These are phyloP conservation scores for Chlorops oryzae DNA, from an alignment of 1,140 invertebrate genomes.

Conservation along the genomic window DNA sequence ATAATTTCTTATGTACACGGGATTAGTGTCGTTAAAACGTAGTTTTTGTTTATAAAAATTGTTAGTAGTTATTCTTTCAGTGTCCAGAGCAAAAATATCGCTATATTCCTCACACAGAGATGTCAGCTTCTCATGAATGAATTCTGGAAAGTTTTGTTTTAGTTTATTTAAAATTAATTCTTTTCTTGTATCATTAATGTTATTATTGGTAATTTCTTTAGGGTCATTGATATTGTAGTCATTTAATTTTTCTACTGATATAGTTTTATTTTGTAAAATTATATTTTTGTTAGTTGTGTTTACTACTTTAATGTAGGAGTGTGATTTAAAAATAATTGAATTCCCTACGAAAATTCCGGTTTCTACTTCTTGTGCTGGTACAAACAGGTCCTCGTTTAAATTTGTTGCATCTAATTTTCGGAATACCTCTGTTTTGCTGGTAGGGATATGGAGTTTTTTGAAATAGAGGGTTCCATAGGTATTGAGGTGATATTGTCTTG, in stretches of 20 bases:
- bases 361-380: slow-evolving; percentile 6
- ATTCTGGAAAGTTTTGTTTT: not conserved
- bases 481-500: too few relatives aligned
- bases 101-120: too few relatives aligned
- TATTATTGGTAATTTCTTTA: not conserved
- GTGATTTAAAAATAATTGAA: not conserved
- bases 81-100: too few relatives aligned
- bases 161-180: not conserved
- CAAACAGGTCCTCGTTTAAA: not conserved
- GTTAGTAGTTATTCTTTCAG: too few relatives aligned
- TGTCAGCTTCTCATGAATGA: not conserved
- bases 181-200: too few relatives aligned
- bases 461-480: too few relatives aligned
- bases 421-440: too few relatives aligned
- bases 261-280: not conserved
- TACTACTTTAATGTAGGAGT: not conserved
- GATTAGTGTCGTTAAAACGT: too few relatives aligned
- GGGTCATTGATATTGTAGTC: not conserved
- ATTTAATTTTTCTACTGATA: not conserved
- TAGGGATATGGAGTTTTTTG: too few relatives aligned
- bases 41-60: too few relatives aligned
- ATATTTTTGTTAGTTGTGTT: not conserved
- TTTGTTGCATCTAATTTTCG: too few relatives aligned
- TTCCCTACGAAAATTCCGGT: slow-evolving; percentile 1
- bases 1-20: too few relatives aligned